Conservation (phyloP, 1,140 invertebrate genomes). For the Rhyacophila brunnea region DNA sequence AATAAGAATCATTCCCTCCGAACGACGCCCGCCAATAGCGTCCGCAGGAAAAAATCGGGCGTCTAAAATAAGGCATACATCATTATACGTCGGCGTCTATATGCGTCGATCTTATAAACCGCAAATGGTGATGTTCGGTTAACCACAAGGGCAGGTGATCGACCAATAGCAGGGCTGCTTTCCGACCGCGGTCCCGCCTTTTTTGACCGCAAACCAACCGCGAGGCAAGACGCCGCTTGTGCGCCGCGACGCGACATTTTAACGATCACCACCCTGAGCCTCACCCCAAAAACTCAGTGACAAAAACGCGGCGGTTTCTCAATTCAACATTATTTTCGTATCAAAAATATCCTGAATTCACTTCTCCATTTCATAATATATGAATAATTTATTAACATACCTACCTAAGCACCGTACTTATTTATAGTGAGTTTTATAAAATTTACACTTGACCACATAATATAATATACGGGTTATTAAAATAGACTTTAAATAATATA, state of each 20-base stretch:
- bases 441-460: too few relatives aligned
- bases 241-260: conserved; percentile 35
- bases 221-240: conserved; percentile 42
- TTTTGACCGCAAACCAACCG: conserved; percentile 55
- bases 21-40: conserved; percentile 5
- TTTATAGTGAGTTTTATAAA: too few relatives aligned
- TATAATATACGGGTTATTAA: too few relatives aligned
- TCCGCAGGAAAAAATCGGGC: conserved; percentile 17
- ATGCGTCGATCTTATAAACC: conserved; percentile 23
- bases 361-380: too few relatives aligned
- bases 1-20: conserved; percentile 5
- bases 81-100: conserved; percentile 1
- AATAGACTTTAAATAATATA: too few relatives aligned
- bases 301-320: too few relatives aligned
- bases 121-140: conserved; percentile 33
- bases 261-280: conserved; percentile 11
- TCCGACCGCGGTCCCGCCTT: conserved; percentile 46
- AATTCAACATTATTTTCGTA: too few relatives aligned
- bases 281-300: too few relatives aligned
- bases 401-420: too few relatives aligned
- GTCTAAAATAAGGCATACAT: neutral
- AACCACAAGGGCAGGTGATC: conserved; percentile 43
- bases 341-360: too few relatives aligned
- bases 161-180: conserved; percentile 40
- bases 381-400: too few relatives aligned